Base-by-base conservation (phyloP, 1,140 invertebrate species). In the Trichonephila clavata region DNA sequence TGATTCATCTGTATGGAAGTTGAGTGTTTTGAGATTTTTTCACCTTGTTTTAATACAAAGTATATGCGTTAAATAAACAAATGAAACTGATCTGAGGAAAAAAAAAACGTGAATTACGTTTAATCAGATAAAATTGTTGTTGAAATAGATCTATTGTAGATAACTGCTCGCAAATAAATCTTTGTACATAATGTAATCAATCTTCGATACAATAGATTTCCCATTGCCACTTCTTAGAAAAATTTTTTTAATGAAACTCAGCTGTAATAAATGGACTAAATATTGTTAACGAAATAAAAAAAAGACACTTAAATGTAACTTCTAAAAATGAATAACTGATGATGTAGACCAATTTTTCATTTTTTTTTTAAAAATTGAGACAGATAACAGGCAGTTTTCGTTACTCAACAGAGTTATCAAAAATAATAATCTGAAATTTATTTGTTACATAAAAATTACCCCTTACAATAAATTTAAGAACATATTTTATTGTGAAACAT, bases 101-200 rank as follows among this genome's bases (percentile, higher is more conserved):
- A 14, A 68, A 68, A 0, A 39, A 39, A 39, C 32, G 32, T 39
- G 32, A 39, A 18, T 77, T 77, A 32, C 71, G 32, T 32, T 77
- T 77, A 24, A 77, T 16, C 4, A 77, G 27, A 32, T 39, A 77
- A 77, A 39, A 32, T 5, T 32, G 32, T 77, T 77, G 27, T 77
- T 32, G 14, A 77, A 77, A 77, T 77, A 77, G 71, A 77, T 77
- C 32, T 32, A 39, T 20, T 39, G 32, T 77, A 77, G 71, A 77
- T 77, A 77, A 77, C 27, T 77, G 71, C 71, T 77, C 71, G 71
- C 71, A 77, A 77, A 77, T 50, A 50, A 50, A 5, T 39, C 20
- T 39, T 77, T 77, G 71, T 77, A 77, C 18, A 77, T 77, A 77
- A 20, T 63, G 61, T 63, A 63, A 39, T 77, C 71, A 39, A 39